Conservation (phyloP, 2,113 vertebrate species). For the Calypte anna region DNA sequence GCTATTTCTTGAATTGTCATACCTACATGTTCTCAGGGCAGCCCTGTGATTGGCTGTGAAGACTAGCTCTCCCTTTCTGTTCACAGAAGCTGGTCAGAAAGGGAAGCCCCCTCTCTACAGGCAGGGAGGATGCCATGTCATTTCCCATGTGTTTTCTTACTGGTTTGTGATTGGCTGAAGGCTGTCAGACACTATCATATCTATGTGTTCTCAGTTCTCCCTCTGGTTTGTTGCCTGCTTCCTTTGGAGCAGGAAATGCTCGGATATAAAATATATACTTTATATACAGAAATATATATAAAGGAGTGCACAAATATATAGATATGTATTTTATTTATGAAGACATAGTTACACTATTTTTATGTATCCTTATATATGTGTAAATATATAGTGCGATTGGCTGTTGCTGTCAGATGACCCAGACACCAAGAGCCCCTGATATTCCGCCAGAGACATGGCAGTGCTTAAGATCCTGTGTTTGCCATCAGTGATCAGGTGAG, state of each 20-base stretch:
- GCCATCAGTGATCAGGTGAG: background rate
- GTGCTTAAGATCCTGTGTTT: fast-evolving
- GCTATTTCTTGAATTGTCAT: background rate
- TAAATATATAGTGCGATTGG: background rate
- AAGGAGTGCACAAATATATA: too few species aligned
- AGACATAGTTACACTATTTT: background rate
- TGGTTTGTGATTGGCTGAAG: background rate
- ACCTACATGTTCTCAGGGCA: background rate
- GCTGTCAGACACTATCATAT: background rate
- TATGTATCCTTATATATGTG: background rate
- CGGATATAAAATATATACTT: background rate
- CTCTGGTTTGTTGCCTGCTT: background rate
- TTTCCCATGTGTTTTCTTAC: background rate
- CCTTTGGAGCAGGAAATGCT: background rate
- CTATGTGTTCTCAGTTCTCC: background rate
- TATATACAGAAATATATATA: background rate
- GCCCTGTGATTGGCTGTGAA: background rate
- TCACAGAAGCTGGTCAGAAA: background rate
- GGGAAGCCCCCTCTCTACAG: background rate
- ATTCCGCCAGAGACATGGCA: background rate
- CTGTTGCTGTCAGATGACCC: background rate
- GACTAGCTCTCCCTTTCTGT: background rate
- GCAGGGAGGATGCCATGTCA: background rate
- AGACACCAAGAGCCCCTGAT: background rate
- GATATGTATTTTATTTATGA: background rate